Evolutionary conservation across 2,888 invertebrate genomes (phyloP).

Genomic region (Aromia moschata): DNA sequence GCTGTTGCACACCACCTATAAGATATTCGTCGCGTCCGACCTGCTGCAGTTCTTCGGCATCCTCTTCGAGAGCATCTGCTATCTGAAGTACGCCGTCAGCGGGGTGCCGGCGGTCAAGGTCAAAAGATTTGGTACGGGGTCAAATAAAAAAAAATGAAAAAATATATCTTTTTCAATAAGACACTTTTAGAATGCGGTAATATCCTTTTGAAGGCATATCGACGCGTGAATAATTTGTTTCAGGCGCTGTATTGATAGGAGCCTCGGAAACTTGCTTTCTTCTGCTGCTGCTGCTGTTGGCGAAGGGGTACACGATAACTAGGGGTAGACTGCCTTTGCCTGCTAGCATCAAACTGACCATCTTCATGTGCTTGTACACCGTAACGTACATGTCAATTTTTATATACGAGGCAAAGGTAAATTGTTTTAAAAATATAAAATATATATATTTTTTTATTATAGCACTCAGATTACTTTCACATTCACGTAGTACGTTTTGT

Average conservation of each 20-base stretch:
- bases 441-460: neutral
- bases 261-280: conserved; percentile 80
- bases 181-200: no score
- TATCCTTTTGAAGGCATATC: no score
- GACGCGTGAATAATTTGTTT: conserved; percentile 52
- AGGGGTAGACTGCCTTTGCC: conserved; percentile 78
- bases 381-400: conserved; percentile 80
- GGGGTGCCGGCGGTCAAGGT: conserved; percentile 71
- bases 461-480: no score
- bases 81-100: conserved; percentile 79
- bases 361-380: conserved; percentile 82
- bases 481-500: no score
- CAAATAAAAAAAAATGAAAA: no score
- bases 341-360: conserved; percentile 78
- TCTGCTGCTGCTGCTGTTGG: conserved; percentile 81
- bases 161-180: no score
- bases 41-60: conserved; percentile 77
- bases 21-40: conserved; percentile 80
- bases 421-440: no score
- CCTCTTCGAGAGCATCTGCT: conserved; percentile 74
- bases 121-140: conserved; percentile 66
- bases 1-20: conserved; percentile 88
- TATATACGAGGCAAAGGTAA: conserved; percentile 83
- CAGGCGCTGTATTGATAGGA: conserved; percentile 78
- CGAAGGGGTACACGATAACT: conserved; percentile 91